Conservation (phyloP, 2,113 vertebrate species). For the Chaenocephalus aceratus region DNA sequence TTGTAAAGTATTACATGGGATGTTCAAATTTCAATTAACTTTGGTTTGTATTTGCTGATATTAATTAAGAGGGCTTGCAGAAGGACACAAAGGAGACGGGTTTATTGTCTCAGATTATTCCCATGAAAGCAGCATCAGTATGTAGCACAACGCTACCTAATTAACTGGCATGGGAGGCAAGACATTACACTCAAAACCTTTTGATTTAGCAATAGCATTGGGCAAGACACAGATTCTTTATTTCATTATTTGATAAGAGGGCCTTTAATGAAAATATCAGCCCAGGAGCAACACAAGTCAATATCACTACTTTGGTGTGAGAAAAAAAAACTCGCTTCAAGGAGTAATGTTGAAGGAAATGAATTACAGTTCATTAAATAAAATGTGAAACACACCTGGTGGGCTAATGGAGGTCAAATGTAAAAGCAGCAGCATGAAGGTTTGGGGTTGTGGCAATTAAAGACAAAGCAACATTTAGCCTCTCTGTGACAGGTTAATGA, state of each 20-base stretch:
- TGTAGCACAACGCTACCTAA: constrained; percentile 73
- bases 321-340: constrained; percentile 61
- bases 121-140: constrained; percentile 82
- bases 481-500: constrained; percentile 69
- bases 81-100: constrained; percentile 76
- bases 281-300: constrained; percentile 78
- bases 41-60: constrained; percentile 76
- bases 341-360: constrained; percentile 56
- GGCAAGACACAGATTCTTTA: constrained; percentile 78
- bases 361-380: constrained; percentile 80
- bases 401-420: constrained; percentile 79
- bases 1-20: constrained; percentile 69
- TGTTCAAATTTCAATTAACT: constrained; percentile 84
- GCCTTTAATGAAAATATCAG: constrained; percentile 86
- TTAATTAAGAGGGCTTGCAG: constrained; percentile 81
- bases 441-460: constrained; percentile 63
- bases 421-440: constrained; percentile 56
- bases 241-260: constrained; percentile 87
- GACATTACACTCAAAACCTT: constrained; percentile 77
- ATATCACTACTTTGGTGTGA: constrained; percentile 67
- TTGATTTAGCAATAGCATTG: constrained; percentile 81
- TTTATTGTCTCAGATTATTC: constrained; percentile 81
- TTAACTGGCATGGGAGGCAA: constrained; percentile 79
- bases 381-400: constrained; percentile 79
- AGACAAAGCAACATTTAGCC: constrained; percentile 67